Percentiles rank a stretch among this genome's conserved stretches.
Conservation (phyloP, 1,140 invertebrate species). For the Heterodera schachtii region DNA sequence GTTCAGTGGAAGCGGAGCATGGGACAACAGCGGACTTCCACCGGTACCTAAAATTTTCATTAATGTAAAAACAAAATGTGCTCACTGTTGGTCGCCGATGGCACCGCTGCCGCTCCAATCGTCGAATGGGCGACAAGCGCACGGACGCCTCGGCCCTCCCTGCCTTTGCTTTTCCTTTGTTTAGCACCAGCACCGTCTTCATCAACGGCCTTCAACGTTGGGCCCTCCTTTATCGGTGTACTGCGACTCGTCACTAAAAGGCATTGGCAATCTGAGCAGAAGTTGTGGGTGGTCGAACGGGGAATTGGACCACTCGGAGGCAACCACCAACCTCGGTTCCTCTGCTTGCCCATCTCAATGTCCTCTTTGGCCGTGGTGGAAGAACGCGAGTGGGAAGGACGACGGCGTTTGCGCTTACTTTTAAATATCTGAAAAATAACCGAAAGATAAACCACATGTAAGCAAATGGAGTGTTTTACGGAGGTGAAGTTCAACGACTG, state of each 20-base stretch:
- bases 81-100: background rate
- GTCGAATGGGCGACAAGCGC: background rate
- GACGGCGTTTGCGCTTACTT: conserved; percentile 30
- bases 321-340: conserved; percentile 19
- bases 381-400: conserved; percentile 9
- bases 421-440: conserved; percentile 38
- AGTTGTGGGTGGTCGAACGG: background rate
- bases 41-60: background rate
- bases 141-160: background rate
- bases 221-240: background rate
- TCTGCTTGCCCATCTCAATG: conserved; percentile 17
- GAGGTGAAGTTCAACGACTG: conserved; percentile 42
- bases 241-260: conserved; percentile 23
- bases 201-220: background rate
- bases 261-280: conserved; percentile 24
- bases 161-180: background rate
- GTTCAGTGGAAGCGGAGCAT: background rate
- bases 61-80: background rate
- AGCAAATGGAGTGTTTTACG: conserved; percentile 8
- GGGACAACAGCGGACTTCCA: conserved; percentile 1
- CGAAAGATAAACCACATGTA: background rate
- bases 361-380: conserved; percentile 18
- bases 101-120: background rate
- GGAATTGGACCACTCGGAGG: background rate
- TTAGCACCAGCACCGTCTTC: background rate